Base-by-base conservation (phyloP, 2,113 vertebrate genomes). In the Otocyon megalotis region DNA sequence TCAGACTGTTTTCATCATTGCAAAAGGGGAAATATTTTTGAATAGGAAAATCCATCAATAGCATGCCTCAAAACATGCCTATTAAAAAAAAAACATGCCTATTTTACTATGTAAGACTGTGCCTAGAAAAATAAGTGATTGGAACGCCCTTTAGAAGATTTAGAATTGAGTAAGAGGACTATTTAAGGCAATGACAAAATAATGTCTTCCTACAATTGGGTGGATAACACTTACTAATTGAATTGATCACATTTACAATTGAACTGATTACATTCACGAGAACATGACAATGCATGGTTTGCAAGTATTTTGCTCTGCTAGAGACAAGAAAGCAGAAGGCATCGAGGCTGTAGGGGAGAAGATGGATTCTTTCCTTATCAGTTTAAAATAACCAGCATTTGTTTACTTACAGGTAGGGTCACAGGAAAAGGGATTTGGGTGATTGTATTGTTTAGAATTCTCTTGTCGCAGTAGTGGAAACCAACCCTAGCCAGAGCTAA, bases 371-470 rank as follows among this genome's bases (percentile, higher is more conserved):
- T 72, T 86, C 8, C 30, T 80, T 28, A 91, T 14, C 32, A 48
- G n/a, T 80, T 91, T 80, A 90, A 95, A 94, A 77, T 37, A 62
- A 88, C 56, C 81, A 84, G 26, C 60, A 69, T 62, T 69, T 95
- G 8, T 89, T 77, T 82, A 86, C 80, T 35, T 88, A 83, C 28
- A 69, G 62, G 56, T 28, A 76, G 28, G 8, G 69, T 54, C 4
- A 19, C 80, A 72, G 16, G 32, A 71, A 65, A 80, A 12, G 8
- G 22, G 0, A 19, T 37, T 69, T 58, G 71, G 22, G 74, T 30
- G 56, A 48, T 84, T 93, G 56, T 43, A 76, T 81, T 53, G 20
- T 35, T 90, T 91, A 60, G 3, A 95, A 67, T 72, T 93, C 10
- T 72, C 26, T 93, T 91, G 62, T 71, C 17, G 48, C 3, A 79